Evolutionary conservation across 30 jellyfish, hydroid and myxozoan genomes (phyloP), one percentile per base, ranked within the genome.

Genomic region (Hydractinia symbiolongicarpus): DNA sequence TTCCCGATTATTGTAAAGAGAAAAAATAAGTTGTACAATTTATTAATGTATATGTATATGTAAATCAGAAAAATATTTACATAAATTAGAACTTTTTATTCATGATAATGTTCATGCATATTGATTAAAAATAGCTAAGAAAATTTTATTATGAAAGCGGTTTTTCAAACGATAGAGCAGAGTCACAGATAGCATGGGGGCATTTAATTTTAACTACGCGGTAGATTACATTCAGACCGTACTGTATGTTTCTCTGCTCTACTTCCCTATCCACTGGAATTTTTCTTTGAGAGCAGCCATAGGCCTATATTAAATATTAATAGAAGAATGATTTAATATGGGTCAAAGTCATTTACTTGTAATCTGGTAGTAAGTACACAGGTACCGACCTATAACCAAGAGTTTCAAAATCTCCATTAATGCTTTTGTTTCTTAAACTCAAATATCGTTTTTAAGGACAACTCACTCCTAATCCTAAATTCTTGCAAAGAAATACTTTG

Each of bases 381-480:
- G 69, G 15, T 3, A 68, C 54, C 13, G 1, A 0, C 51, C 72
- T 68, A 49, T 68, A 68, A 68, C 1, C 79, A 17, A 68, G 54
- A n/a, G 79, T 68, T 68, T 68, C 79, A 68, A 68, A 68, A 40
- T 68, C 79, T 13, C 79, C 54, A 68, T 68, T 49, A 68, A n/a
- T 20, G 21, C 3, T 68, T 72, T 72, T 72, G 20, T 72, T 72
- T 72, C 81, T 72, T 60, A 72, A 51, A 19, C 54, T 21, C 54
- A 20, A 55, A 14, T 72, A 72, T 72, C 51, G 30, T 72, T 72
- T n/a, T 72, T 30, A 72, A 50, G 51, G 81, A 72, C 56, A 72
- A 21, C 81, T 72, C 81, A 72, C 81, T 72, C 81, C 76, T 1
- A 78, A 72, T 72, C 51, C 81, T 52, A 72, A 66, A 72, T 19